Evolutionary conservation across 1,140 invertebrate species (phyloP).

Genomic region (Platorchestia sp.): DNA sequence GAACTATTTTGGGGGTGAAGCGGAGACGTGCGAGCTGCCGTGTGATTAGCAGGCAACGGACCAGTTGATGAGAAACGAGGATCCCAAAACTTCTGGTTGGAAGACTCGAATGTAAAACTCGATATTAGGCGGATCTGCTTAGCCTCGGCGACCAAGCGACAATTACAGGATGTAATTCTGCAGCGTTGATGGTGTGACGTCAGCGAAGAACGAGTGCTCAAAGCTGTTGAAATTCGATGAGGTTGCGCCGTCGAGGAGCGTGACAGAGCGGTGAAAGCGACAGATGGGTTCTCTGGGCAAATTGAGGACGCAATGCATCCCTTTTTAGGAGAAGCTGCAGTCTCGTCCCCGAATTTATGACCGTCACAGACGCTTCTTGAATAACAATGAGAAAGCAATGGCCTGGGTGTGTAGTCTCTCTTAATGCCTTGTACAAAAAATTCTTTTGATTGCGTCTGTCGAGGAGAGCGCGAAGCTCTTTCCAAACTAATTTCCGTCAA

Average conservation of each 20-base stretch:
- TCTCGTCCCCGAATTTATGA: not conserved
- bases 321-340: not conserved
- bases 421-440: not conserved
- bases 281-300: conserved; percentile 10
- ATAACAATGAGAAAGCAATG: conserved; percentile 10
- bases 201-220: not conserved
- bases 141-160: not conserved
- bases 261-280: not conserved
- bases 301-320: conserved; percentile 19
- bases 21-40: not conserved
- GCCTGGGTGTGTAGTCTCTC: not conserved
- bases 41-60: not conserved
- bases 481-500: not conserved
- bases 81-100: not conserved
- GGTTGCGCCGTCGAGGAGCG: not conserved
- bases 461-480: not conserved
- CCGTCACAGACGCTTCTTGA: not conserved
- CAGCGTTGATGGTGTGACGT: not conserved
- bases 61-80: not conserved
- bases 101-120: conserved; percentile 8
- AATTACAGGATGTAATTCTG: not conserved
- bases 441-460: not conserved
- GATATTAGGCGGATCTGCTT: conserved; percentile 22
- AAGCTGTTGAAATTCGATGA: not conserved
- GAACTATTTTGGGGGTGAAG: not conserved